phyloP scores from a whole-genome alignment of 2,113 vertebrate genomes.

The Glaucidium brasilianum region DNA sequence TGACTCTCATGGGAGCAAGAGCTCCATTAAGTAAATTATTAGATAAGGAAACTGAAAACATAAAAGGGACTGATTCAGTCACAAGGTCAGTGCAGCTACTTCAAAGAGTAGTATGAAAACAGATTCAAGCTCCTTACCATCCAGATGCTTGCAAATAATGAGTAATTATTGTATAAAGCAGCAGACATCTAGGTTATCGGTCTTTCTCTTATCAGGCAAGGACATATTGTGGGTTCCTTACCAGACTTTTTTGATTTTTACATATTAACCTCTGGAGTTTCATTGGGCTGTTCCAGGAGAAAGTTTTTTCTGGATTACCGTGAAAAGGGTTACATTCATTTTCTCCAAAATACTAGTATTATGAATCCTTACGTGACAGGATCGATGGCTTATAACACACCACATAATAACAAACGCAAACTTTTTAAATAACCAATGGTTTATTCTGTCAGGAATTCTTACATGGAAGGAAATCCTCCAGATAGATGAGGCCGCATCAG shows the following conservation, averaged over 20 bases:
- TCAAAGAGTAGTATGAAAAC: slow-evolving; percentile 7
- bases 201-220: slow-evolving; percentile 7
- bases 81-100: slow-evolving; percentile 11
- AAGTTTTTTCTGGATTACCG: neutral
- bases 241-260: neutral
- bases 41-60: slow-evolving; percentile 35
- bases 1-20: neutral
- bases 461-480: neutral
- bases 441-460: neutral
- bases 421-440: neutral
- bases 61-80: slow-evolving; percentile 10
- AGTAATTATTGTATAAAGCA: slow-evolving; percentile 44
- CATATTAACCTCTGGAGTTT: neutral
- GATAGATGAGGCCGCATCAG: neutral
- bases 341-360: neutral
- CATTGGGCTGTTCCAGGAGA: neutral
- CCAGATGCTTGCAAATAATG: neutral
- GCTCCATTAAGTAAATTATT: slow-evolving; percentile 21
- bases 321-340: neutral
- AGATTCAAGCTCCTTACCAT: slow-evolving; percentile 5
- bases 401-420: neutral
- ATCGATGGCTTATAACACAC: neutral
- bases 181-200: slow-evolving; percentile 20
- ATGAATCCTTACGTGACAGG: neutral
- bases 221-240: neutral